Evolutionary conservation across 2,113 vertebrate genomes (phyloP).

Genomic region (Gobiocypris rarus): DNA sequence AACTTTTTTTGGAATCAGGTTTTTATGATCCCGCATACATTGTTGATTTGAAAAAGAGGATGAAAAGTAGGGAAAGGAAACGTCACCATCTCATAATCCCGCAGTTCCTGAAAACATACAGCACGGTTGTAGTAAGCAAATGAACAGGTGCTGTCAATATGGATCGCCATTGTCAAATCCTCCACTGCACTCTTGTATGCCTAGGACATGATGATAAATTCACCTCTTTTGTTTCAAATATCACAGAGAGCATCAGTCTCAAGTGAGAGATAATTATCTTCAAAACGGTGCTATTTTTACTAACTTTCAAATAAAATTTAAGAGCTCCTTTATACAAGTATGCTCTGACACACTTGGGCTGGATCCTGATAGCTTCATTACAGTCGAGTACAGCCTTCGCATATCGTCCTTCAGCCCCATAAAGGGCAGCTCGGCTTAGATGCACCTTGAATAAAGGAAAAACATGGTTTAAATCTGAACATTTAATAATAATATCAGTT

Average conservation of each 20-base stretch:
- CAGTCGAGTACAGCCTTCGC: slow-evolving; percentile 83
- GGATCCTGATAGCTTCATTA: slow-evolving; percentile 78
- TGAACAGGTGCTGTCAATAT: slow-evolving; percentile 67
- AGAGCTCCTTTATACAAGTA: slow-evolving; percentile 79
- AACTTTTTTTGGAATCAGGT: no score
- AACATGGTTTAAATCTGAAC: background rate
- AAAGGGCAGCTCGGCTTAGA: slow-evolving; percentile 77
- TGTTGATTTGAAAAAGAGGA: background rate
- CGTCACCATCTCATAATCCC: slow-evolving; percentile 71
- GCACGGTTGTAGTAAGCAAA: slow-evolving; percentile 82
- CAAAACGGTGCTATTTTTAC: slow-evolving; percentile 30
- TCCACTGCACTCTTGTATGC: slow-evolving; percentile 71
- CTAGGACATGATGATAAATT: slow-evolving; percentile 63
- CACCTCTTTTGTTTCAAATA: background rate
- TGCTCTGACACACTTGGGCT: slow-evolving; percentile 71
- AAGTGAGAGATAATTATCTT: background rate
- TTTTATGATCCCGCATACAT: background rate
- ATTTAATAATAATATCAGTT: background rate
- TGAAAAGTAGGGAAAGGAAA: no score
- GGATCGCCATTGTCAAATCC: slow-evolving; percentile 75
- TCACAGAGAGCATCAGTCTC: background rate
- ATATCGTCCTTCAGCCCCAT: slow-evolving; percentile 75
- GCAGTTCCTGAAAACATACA: slow-evolving; percentile 74
- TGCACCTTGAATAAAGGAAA: slow-evolving; percentile 69
- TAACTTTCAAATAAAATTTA: slow-evolving; percentile 78